Base-by-base conservation (phyloP, 1,140 invertebrate genomes). In the Heterodera carotae region DNA sequence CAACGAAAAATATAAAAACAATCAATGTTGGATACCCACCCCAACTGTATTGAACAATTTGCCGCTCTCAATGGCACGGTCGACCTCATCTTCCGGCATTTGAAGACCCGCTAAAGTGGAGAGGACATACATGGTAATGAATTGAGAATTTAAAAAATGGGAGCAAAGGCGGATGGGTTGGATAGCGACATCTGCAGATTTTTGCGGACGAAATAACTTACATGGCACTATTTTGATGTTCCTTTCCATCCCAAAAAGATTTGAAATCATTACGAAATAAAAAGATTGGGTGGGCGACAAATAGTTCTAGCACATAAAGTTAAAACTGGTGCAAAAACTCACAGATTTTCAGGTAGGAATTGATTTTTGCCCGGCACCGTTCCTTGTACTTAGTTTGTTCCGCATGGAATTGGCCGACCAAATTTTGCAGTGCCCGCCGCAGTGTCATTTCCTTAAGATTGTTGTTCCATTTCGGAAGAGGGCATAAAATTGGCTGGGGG, bases 361-460 rank as follows among this genome's bases (percentile, higher is more conserved):
- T 71, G 67, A 82, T 82, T 36, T 64, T 85, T 7, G 53, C 33
- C 34, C 76, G 56, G 62, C 81, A 84, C 53, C 82, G 43, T 31
- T 84, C 79, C 53, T 75, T 69, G 75, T 82, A 82, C n/a, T 76
- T n/a, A 22, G 74, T 48, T 31, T 84, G 81, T 74, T 82, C 81
- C 5, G 31, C 60, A 31, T 84, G 68, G 43, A 82, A 82, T 25
- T 82, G 64, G 6, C 18, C 36, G 12, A 85, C 39, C 25, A 84
- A n/a, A 33, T 56, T 78, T 56, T 80, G 82, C 56, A 82, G 10
- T 67, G 81, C 29, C 12, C 80, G 70, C 31, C 36, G 81, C 29
- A 82, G 48, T 22, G 69, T 74, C 71, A 81, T 64, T 22, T 66
- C 67, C 80, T 81, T 33, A 82, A 81, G 48, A 56, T 18, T 31